These are phyloP conservation scores for Bilobella aurantiaca DNA, from an alignment of 1,140 invertebrate species.

Conservation along the genomic window DNA sequence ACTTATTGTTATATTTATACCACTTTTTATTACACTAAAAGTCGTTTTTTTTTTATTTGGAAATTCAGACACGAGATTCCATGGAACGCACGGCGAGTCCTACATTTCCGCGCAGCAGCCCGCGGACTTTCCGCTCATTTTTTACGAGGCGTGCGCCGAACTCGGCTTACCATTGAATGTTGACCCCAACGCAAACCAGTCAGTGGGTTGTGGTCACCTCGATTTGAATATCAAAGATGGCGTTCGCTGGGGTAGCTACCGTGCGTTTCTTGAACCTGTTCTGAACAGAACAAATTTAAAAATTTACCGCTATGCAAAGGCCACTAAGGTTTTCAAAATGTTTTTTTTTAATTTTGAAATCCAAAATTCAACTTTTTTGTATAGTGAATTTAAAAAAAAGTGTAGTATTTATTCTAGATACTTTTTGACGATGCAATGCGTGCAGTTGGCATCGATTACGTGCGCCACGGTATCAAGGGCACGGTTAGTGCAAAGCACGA, in stretches of 20 bases:
- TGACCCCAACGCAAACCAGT: neutral
- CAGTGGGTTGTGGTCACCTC: neutral
- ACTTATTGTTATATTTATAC: no score
- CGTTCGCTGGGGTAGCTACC: conserved; percentile 66
- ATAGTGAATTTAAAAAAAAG: neutral
- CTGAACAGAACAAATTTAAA: conserved; percentile 42
- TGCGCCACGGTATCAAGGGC: conserved; percentile 32
- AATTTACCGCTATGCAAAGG: conserved; percentile 43
- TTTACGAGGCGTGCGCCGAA: neutral
- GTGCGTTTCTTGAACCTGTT: conserved; percentile 53
- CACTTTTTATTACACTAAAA: no score
- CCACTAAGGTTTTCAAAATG: conserved; percentile 36
- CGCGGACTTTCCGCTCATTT: neutral
- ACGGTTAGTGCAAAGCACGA: conserved; percentile 43
- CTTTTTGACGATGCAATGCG: conserved; percentile 24
- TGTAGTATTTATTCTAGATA: neutral
- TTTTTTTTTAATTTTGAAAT: no score
- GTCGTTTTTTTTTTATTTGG: no score
- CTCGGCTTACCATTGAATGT: conserved; percentile 9
- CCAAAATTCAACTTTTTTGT: no score
- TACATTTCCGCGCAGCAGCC: conserved; percentile 1
- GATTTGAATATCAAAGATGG: conserved; percentile 67
- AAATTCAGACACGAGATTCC: conserved; percentile 36
- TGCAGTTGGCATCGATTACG: conserved; percentile 54
- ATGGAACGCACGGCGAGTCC: conserved; percentile 5